Evolutionary conservation across 2,888 invertebrate genomes (phyloP).

Genomic region (Monopis laevigella): DNA sequence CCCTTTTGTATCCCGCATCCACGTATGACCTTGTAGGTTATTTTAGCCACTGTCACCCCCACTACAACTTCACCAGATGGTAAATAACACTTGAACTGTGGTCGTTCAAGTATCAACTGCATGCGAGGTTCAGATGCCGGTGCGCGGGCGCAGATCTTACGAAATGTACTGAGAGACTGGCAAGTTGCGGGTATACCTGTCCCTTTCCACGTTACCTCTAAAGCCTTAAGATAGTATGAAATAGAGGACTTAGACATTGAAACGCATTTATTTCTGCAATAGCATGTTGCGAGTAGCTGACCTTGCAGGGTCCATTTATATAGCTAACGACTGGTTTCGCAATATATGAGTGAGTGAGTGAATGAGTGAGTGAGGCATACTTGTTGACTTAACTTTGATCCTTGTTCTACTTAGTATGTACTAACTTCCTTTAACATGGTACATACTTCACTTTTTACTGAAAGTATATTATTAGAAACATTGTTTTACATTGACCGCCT

Average conservation of each 20-base stretch:
- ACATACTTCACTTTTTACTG: too few species aligned
- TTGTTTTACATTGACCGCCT: too few species aligned
- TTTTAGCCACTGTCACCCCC: slow-evolving; percentile 50
- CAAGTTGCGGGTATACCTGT: slow-evolving; percentile 26
- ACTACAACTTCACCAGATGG: slow-evolving; percentile 30
- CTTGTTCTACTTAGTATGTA: slow-evolving; percentile 33
- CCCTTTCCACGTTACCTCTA: slow-evolving; percentile 33
- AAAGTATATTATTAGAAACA: too few species aligned
- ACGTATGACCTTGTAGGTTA: not conserved
- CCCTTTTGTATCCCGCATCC: not conserved
- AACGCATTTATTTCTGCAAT: slow-evolving; percentile 27
- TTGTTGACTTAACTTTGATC: slow-evolving; percentile 37
- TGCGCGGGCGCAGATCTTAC: slow-evolving; percentile 52
- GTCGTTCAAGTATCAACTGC: slow-evolving; percentile 31
- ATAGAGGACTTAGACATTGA: not conserved
- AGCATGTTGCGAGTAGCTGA: slow-evolving; percentile 39
- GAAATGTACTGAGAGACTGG: slow-evolving; percentile 42
- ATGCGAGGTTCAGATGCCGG: slow-evolving; percentile 24
- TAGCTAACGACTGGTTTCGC: slow-evolving; percentile 57
- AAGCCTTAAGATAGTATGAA: not conserved
- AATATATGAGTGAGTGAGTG: slow-evolving; percentile 27
- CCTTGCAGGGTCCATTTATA: slow-evolving; percentile 57
- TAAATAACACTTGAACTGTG: slow-evolving; percentile 25
- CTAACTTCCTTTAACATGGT: too few species aligned
- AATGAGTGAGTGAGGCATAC: too few species aligned